Evolutionary conservation across 2,113 vertebrate species (phyloP).

Genomic region (Xenotilapia longispinis): DNA sequence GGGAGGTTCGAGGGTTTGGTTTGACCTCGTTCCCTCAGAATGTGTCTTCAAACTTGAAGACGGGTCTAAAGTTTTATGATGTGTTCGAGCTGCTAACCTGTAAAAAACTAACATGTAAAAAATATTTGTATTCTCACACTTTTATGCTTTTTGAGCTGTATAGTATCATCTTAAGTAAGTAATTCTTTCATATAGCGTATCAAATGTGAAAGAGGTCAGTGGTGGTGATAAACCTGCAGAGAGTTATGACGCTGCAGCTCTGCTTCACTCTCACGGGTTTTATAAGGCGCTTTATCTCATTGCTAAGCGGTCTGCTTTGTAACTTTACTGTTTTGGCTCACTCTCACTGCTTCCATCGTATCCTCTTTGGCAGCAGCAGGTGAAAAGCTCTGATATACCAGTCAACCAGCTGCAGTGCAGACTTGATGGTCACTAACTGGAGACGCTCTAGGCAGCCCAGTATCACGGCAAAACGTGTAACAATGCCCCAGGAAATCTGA

Average conservation of each 20-base stretch:
- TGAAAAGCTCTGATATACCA: background rate
- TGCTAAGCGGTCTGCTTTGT: background rate
- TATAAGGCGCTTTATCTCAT: background rate
- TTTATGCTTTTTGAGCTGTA: background rate
- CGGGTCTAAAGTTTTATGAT: background rate
- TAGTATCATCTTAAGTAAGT: background rate
- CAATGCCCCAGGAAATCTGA: background rate
- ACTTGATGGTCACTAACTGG: background rate
- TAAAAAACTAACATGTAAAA: background rate
- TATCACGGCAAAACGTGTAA: accelerated
- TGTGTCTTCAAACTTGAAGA: background rate
- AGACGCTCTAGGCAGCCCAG: background rate
- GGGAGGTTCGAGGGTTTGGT: background rate
- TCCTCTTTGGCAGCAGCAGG: background rate
- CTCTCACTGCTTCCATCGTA: background rate
- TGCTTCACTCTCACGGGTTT: accelerated
- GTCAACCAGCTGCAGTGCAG: background rate
- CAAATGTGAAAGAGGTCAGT: background rate
- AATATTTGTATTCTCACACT: background rate
- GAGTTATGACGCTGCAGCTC: background rate
- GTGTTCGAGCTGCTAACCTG: background rate
- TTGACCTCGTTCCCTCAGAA: background rate
- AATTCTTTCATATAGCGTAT: background rate
- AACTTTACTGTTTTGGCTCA: background rate
- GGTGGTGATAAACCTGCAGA: background rate